Evolutionary conservation across 2,797 vertebrate genomes (phyloP), one percentile per base, ranked within the genome.

Genomic region (Catostomus latipinnis): DNA sequence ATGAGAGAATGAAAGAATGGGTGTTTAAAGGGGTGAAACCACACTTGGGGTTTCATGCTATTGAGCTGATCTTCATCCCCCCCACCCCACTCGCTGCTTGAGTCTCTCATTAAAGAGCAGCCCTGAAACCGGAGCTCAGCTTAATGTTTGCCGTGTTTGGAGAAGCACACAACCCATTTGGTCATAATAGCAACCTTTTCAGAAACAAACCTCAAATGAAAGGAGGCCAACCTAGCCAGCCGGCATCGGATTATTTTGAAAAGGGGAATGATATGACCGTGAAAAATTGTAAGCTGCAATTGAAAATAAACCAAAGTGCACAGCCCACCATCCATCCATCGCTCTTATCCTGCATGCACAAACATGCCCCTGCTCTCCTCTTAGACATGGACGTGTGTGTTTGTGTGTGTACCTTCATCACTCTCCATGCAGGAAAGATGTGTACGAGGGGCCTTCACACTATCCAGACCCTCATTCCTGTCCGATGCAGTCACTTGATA

Each of bases 91-190:
- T 88, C 88, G 91, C 88, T 92, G 90, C 93, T 92, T 91, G 87
- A 89, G 89, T 91, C 93, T 93, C 93, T 94, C 93, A 93, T 94
- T 93, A 93, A 88, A 87, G 91, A 90, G 90, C 92, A 90, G 88
- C 85, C 82, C 85, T 91, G 94, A 92, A 95, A 94, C 92, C 82
- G 11, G 92, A 95, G 91, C 89, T 83, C 57, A 2, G 87, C 76
- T 90, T 94, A 95, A 95, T 94, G 92, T 92, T 91, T 92, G 89
- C 90, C 75, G 86, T 93, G 92, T 94, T 94, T 94, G 91, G 90
- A 93, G 87, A 93, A 93, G 91, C 86, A 87, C 84, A 91, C 89
- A 92, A 92, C 91, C 91, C 91, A 91, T 94, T 94, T 92, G 88
- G 91, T 89, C 89, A 88, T 91, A 93, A 93, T 91, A 93, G 92